Evolutionary conservation across 2,888 invertebrate genomes (phyloP).

Genomic region (Lamellibrachia satsuma): DNA sequence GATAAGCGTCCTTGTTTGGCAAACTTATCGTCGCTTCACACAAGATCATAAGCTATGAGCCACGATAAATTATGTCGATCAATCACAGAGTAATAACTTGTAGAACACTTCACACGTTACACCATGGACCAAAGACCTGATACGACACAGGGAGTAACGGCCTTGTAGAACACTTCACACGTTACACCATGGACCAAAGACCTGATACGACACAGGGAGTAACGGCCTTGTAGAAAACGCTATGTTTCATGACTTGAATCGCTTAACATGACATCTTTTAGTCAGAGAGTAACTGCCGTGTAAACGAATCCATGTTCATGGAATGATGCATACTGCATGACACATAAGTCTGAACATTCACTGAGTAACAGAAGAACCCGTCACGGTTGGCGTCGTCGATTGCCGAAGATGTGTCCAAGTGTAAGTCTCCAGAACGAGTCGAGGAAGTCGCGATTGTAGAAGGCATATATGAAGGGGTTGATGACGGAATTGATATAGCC

Average conservation of each 20-base stretch:
- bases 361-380: background rate
- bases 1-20: background rate
- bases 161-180: background rate
- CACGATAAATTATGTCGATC: background rate
- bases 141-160: background rate
- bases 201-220: background rate
- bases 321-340: background rate
- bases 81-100: background rate
- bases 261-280: too few species aligned
- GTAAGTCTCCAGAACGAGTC: conserved; percentile 77
- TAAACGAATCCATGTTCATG: background rate
- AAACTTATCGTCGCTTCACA: background rate
- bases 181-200: background rate
- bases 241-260: background rate
- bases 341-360: background rate
- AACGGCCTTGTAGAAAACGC: background rate
- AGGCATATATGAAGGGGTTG: conserved; percentile 90
- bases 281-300: background rate
- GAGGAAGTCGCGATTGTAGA: conserved; percentile 79
- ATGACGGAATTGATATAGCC: conserved; percentile 90
- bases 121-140: background rate
- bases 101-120: background rate
- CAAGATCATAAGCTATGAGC: background rate
- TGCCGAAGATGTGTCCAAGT: conserved; percentile 59
- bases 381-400: background rate